Base-by-base conservation (phyloP, 2,797 vertebrate species). In the Gymnoscopelus microlampas region DNA sequence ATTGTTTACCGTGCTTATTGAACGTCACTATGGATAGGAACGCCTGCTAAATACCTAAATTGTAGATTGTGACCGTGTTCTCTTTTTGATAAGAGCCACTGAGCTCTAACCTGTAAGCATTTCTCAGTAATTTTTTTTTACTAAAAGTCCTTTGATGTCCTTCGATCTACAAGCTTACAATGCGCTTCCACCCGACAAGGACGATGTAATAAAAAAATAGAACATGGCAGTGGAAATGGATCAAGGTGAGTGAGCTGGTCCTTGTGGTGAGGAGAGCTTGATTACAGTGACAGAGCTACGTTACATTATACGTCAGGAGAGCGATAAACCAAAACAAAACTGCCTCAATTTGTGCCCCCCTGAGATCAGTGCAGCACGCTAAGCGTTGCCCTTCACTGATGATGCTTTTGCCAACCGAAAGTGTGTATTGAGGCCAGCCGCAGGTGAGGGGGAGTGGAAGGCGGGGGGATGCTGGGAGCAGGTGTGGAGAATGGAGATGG, bases 401-500 rank as follows among this genome's bases (percentile, higher is more conserved):
- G 60, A 63, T 11, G 50, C 70, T 7, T 62, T 54, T 68, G 57
- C 70, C 60, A 68, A 70, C 65, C 60, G 78, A 60, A 19, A 79
- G 71, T 78, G 60, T 83, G 75, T 80, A 77, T 84, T 76, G 75
- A 91, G 72, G 72, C 71, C 83, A 86, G 78, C 70, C 69, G 87
- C 14, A 3, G 74, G 76, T 51, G 12, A 74, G 57, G 60, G 76
- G 55, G 68, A 61, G 54, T 26, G 69, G 81, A 72, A 65, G 58
- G 58, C 24, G 44, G 60, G 60, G 67, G 66, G 78, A 88, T 72
- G 49, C 78, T 76, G 80, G 77, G 81, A 73, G 66, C 83, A 88
- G 81, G 81, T 87, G 82, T 83, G 71, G 71, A 71, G 62, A 62
- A 77, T 66, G 49, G 58, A 82, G 77, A 80, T 32, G 58, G 80